Conservation (phyloP, 1,140 invertebrate species). For the Caerostris darwini region DNA sequence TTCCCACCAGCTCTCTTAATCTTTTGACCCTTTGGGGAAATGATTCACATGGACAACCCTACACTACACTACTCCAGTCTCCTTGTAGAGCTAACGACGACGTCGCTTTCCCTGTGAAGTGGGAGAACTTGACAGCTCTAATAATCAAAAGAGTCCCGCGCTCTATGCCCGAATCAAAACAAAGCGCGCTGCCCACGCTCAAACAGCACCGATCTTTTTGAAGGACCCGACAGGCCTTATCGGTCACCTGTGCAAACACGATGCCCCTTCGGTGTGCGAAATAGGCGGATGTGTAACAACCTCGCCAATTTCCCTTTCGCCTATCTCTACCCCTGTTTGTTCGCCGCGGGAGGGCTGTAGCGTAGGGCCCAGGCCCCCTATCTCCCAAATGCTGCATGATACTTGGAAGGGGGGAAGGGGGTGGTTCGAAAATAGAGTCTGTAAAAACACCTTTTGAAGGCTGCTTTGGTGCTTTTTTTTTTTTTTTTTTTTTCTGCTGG, state of each 20-base stretch:
- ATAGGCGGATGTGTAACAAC: conserved; percentile 46
- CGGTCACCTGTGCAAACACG: conserved; percentile 64
- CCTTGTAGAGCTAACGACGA: too few relatives aligned
- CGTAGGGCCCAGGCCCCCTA: background rate
- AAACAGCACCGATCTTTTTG: background rate
- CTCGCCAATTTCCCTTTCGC: conserved; percentile 57
- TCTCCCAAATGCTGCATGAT: background rate
- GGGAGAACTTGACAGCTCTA: background rate
- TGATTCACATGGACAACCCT: too few relatives aligned
- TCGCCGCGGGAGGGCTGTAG: conserved; percentile 8
- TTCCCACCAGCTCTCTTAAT: too few relatives aligned
- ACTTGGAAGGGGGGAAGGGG: background rate
- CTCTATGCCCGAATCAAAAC: background rate
- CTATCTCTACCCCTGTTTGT: conserved; percentile 14
- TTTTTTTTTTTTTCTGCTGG: background rate
- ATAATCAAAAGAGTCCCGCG: too few relatives aligned
- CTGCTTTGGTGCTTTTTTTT: background rate
- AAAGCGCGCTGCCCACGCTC: conserved; percentile 26
- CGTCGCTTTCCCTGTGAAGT: too few relatives aligned
- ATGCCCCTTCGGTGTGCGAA: background rate
- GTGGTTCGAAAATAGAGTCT: background rate
- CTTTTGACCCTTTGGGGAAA: too few relatives aligned
- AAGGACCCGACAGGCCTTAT: conserved; percentile 19
- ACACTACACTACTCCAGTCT: too few relatives aligned
- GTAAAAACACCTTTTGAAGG: background rate